Conservation (phyloP, 1,140 invertebrate genomes). For the Saxidomus purpurata region DNA sequence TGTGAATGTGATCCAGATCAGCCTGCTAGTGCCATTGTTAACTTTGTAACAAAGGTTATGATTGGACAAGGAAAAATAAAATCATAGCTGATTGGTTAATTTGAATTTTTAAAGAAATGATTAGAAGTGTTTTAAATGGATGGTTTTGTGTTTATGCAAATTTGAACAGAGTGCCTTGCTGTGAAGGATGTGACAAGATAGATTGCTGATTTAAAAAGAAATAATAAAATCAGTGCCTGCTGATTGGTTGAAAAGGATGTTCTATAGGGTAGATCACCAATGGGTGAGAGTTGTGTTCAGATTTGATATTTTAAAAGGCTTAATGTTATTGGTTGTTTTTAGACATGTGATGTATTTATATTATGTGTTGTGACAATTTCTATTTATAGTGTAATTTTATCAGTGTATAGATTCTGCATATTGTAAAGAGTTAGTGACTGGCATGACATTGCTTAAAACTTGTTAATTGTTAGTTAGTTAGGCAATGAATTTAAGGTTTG, state of each 20-base stretch:
- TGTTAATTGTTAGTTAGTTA: slow-evolving; percentile 23
- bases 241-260: slow-evolving; percentile 29
- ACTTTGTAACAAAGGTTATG: slow-evolving; percentile 97
- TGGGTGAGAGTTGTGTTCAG: slow-evolving; percentile 52
- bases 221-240: not conserved
- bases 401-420: not conserved
- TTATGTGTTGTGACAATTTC: slow-evolving; percentile 58
- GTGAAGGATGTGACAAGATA: not conserved
- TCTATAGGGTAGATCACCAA: slow-evolving; percentile 4
- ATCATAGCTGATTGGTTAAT: slow-evolving; percentile 67
- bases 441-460: slow-evolving; percentile 11
- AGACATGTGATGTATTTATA: slow-evolving; percentile 57
- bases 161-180: slow-evolving; percentile 41
- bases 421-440: slow-evolving; percentile 9
- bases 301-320: slow-evolving; percentile 54
- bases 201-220: slow-evolving; percentile 5
- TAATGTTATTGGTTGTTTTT: slow-evolving; percentile 50
- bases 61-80: slow-evolving; percentile 84
- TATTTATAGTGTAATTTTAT: slow-evolving; percentile 47
- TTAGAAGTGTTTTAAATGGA: slow-evolving; percentile 54
- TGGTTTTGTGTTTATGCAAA: slow-evolving; percentile 44
- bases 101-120: slow-evolving; percentile 4
- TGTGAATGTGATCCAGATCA: slow-evolving; percentile 98
- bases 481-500: not conserved
- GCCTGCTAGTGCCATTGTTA: slow-evolving; percentile 97